A percentile compares a stretch with the other conserved stretches of the same genome.
phyloP scores from a whole-genome alignment of 2,113 vertebrate genomes.

The Bucco capensis region DNA sequence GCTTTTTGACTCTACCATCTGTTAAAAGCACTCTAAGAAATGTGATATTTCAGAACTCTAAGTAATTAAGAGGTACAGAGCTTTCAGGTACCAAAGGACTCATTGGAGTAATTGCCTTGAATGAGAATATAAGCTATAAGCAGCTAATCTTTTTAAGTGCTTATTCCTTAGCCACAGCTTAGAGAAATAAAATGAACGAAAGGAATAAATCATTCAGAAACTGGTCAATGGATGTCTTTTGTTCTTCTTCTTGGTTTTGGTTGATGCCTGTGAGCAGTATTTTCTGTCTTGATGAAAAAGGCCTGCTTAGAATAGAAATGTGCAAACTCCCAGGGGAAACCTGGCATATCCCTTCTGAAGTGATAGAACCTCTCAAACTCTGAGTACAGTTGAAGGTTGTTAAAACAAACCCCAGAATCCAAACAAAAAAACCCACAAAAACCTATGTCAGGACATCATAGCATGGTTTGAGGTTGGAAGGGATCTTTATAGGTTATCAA shows the following conservation, averaged over 20 bases:
- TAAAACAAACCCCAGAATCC: no score
- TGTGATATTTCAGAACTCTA: not conserved
- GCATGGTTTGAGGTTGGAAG: no score
- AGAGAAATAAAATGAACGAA: not conserved
- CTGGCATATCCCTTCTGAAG: not conserved
- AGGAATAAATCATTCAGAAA: not conserved
- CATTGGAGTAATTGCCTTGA: not conserved
- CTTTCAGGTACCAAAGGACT: not conserved
- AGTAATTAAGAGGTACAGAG: not conserved
- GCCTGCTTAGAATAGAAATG: not conserved
- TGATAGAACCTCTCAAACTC: not conserved
- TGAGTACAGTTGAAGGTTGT: not conserved
- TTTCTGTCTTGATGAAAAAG: not conserved
- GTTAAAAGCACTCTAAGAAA: conserved; percentile 2
- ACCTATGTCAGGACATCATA: no score
- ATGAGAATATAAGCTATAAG: not conserved
- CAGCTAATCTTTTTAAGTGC: conserved; percentile 23
- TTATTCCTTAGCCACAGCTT: not conserved
- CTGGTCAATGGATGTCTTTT: not conserved
- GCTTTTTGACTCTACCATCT: not conserved
- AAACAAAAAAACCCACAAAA: no score
- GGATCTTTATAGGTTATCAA: no score
- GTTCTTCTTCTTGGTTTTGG: not conserved
- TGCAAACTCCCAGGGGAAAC: not conserved
- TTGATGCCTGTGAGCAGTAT: not conserved